phyloP scores from a whole-genome alignment of 2,113 vertebrate genomes.

The Campylorhamphus procurvoides region DNA sequence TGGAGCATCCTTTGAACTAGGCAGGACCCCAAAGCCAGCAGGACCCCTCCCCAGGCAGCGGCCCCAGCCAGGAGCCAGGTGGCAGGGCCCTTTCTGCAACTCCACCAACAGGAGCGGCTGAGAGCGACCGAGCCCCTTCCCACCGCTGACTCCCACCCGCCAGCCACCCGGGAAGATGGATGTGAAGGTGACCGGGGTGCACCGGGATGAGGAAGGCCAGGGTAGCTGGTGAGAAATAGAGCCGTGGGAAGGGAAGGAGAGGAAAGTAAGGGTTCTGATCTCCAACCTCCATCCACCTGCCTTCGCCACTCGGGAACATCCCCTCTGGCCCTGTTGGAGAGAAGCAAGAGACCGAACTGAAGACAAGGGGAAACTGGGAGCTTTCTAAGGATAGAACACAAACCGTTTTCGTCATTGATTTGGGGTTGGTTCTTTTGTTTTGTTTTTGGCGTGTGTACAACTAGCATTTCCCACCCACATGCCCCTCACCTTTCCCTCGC shows the following conservation, averaged over 20 bases:
- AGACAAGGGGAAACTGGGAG: conserved; percentile 29
- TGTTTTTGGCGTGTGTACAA: conserved; percentile 59
- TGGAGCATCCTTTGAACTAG: conserved; percentile 77
- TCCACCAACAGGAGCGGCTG: conserved; percentile 41
- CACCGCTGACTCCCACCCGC: background rate
- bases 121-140: conserved; percentile 23
- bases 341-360: conserved; percentile 22
- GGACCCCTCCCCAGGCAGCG: conserved; percentile 56
- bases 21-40: conserved; percentile 73
- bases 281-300: background rate
- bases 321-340: conserved; percentile 37
- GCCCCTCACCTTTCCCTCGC: conserved; percentile 23
- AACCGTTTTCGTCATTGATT: conserved; percentile 5
- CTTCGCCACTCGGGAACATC: conserved; percentile 9
- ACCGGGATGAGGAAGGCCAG: background rate
- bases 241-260: conserved; percentile 26
- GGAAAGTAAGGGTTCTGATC: background rate
- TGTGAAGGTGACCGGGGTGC: background rate
- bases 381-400: conserved; percentile 35
- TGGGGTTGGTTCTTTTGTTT: conserved; percentile 26
- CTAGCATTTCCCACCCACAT: conserved; percentile 43
- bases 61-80: conserved; percentile 55
- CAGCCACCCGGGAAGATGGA: background rate
- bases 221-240: conserved; percentile 38
- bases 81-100: conserved; percentile 64